These are phyloP conservation scores for Pteronotus mesoamericanus DNA, from an alignment of 2,797 vertebrate species.

Conservation along the genomic window DNA sequence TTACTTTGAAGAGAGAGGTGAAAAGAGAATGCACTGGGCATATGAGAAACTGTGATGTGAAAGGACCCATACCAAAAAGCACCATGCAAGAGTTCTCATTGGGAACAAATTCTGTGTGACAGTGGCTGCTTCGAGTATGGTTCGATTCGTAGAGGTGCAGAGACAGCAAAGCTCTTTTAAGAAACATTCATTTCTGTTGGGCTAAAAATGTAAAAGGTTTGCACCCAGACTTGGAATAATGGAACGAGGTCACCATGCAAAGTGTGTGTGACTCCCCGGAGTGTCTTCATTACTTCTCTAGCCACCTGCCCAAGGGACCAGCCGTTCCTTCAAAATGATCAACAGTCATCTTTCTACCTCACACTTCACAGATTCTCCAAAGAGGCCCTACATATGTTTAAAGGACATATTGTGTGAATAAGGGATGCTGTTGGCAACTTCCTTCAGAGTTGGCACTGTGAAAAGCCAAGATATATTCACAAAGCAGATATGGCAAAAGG, in stretches of 20 bases:
- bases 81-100: too few species aligned
- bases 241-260: background rate
- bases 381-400: background rate
- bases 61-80: background rate
- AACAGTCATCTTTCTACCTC: background rate
- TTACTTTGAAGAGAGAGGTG: background rate
- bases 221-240: background rate
- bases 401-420: background rate
- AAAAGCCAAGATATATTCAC: background rate
- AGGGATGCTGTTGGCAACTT: background rate
- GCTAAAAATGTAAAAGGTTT: background rate
- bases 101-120: background rate
- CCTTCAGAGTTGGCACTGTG: rapidly evolving
- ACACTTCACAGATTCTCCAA: background rate
- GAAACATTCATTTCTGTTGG: background rate
- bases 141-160: background rate
- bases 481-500: background rate
- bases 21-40: background rate
- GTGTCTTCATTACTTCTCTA: background rate
- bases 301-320: background rate
- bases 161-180: background rate
- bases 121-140: background rate
- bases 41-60: background rate
- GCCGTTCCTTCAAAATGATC: background rate
- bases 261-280: background rate